Evolutionary conservation across 2,113 vertebrate species (phyloP).

Genomic region (Microcebus tavaratra): DNA sequence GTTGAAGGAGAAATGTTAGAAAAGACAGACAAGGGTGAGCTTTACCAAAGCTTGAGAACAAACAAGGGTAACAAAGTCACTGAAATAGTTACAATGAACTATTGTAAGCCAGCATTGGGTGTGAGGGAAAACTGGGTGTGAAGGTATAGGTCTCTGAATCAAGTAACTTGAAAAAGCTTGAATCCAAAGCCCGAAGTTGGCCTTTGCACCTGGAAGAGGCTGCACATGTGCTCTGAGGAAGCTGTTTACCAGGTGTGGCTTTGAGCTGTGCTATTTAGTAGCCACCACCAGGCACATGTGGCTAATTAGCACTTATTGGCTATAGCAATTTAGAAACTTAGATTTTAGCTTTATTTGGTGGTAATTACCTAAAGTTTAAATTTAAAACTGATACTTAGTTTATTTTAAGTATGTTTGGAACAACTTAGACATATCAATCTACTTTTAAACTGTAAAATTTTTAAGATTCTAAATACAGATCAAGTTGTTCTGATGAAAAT

Average conservation of each 20-base stretch:
- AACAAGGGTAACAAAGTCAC: background rate
- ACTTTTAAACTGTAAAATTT: background rate
- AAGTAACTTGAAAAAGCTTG: background rate
- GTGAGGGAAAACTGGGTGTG: background rate
- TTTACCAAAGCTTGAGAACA: background rate
- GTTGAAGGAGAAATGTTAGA: background rate
- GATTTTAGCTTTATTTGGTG: background rate
- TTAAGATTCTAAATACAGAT: background rate
- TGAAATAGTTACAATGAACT: background rate
- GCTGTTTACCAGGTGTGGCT: background rate
- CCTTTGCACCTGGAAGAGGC: background rate
- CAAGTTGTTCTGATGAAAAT: background rate
- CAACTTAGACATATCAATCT: background rate
- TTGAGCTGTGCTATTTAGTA: background rate
- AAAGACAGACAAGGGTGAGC: background rate
- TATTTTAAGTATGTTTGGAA: slow-evolving; percentile 11
- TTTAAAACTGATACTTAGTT: background rate
- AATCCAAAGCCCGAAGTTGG: background rate
- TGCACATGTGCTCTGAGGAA: accelerated
- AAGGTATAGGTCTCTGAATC: background rate
- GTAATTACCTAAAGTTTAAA: background rate
- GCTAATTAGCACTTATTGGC: background rate
- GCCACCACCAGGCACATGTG: background rate
- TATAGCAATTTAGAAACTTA: background rate
- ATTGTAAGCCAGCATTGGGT: background rate